Evolutionary conservation across 2,888 invertebrate species (phyloP).

Genomic region (Luffia ferchaultella): DNA sequence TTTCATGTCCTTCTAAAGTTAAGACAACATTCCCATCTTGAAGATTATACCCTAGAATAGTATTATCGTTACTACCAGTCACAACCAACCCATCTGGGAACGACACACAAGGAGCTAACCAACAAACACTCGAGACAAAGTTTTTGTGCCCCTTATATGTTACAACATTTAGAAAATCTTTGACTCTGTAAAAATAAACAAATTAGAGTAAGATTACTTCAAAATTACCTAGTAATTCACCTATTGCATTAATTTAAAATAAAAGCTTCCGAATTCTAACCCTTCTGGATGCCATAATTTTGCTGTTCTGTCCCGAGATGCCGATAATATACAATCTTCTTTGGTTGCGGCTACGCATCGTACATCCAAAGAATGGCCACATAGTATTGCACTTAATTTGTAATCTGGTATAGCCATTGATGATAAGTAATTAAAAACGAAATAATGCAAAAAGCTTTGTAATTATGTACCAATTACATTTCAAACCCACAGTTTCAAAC

Average conservation of each 20-base stretch:
- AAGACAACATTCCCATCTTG: constrained; percentile 73
- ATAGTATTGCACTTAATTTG: constrained; percentile 80
- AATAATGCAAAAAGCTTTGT: no score
- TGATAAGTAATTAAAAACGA: constrained; percentile 9
- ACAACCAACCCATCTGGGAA: constrained; percentile 82
- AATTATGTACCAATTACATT: no score
- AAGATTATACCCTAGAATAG: constrained; percentile 80
- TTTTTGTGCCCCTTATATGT: constrained; percentile 83
- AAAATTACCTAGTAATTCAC: background rate
- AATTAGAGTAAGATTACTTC: background rate
- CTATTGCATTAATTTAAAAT: no score
- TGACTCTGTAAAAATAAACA: constrained; percentile 55
- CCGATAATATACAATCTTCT: constrained; percentile 82
- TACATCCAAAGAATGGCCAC: constrained; percentile 87
- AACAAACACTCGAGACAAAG: constrained; percentile 85
- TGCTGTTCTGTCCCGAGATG: constrained; percentile 88
- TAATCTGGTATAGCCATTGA: constrained; percentile 67
- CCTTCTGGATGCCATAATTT: constrained; percentile 85
- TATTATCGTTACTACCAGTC: constrained; percentile 90
- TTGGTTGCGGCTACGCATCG: constrained; percentile 73
- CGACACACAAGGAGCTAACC: constrained; percentile 72
- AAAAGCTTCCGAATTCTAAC: constrained; percentile 39
- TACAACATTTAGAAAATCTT: constrained; percentile 70
- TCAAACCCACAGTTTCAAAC: no score
- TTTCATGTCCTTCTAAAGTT: constrained; percentile 79